phyloP scores from a whole-genome alignment of 1,140 invertebrate species.

The Pseudomyrmex sp. region DNA sequence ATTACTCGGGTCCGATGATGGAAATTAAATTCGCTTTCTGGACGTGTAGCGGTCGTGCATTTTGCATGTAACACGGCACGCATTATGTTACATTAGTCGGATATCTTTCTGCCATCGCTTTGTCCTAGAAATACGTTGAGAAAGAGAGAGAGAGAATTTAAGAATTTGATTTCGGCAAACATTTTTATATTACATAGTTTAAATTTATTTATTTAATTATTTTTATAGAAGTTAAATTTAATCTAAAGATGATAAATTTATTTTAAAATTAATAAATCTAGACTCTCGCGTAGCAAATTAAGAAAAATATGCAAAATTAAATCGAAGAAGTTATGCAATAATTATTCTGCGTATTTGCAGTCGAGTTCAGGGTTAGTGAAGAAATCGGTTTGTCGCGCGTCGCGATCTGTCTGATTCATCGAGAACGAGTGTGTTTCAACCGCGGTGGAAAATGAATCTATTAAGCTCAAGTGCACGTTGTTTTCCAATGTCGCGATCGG shows the following conservation, averaged over 20 bases:
- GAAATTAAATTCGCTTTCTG: constrained; percentile 44
- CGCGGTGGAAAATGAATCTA: constrained; percentile 22
- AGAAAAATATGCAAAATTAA: too few relatives aligned
- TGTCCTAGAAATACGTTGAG: constrained; percentile 12
- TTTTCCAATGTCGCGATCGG: constrained; percentile 11
- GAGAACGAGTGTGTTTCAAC: background rate
- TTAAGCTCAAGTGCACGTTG: background rate
- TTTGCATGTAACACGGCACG: constrained; percentile 23
- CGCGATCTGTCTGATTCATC: background rate
- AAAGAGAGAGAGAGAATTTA: background rate
- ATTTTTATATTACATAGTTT: background rate
- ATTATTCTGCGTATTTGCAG: too few relatives aligned
- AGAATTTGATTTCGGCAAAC: background rate
- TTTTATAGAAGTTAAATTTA: too few relatives aligned
- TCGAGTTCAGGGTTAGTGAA: too few relatives aligned
- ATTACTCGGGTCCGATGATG: background rate
- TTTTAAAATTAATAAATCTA: too few relatives aligned
- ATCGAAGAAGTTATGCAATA: background rate
- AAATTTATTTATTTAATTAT: too few relatives aligned
- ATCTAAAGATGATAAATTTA: too few relatives aligned
- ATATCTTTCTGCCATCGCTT: background rate
- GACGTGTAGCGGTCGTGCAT: constrained; percentile 19
- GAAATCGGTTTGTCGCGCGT: background rate
- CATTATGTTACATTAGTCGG: constrained; percentile 37
- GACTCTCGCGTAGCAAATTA: too few relatives aligned